Evolutionary conservation across 2,888 invertebrate genomes (phyloP).

Genomic region (Sarcophaga caerulescens): DNA sequence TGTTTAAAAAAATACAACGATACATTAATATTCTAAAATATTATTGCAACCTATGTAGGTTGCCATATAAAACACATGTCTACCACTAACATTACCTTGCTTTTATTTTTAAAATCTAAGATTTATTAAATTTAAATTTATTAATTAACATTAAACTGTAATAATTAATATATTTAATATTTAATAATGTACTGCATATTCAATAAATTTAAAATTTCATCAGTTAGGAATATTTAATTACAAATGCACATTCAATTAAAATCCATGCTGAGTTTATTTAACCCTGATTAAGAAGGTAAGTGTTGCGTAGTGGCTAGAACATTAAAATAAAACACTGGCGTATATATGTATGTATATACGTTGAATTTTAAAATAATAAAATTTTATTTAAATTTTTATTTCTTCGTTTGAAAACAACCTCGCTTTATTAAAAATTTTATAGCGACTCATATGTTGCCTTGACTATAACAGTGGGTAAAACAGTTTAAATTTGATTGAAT

Average conservation of each 20-base stretch:
- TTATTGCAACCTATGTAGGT: too few species aligned
- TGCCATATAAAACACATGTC: too few species aligned
- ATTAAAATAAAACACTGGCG: not conserved
- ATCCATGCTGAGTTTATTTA: not conserved
- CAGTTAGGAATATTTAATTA: not conserved
- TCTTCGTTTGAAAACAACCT: not conserved
- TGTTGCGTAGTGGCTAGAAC: slow-evolving; percentile 1
- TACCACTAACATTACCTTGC: too few species aligned
- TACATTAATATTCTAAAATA: too few species aligned
- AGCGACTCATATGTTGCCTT: not conserved
- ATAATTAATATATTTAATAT: too few species aligned
- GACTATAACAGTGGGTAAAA: not conserved
- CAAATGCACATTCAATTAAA: not conserved
- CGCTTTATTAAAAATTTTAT: slow-evolving; percentile 13
- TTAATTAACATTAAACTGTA: too few species aligned
- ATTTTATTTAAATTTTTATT: slow-evolving; percentile 26
- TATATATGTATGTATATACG: not conserved
- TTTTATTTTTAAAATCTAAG: too few species aligned
- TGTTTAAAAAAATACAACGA: too few species aligned
- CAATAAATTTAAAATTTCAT: too few species aligned
- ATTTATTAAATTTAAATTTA: too few species aligned
- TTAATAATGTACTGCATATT: too few species aligned
- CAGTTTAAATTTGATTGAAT: too few species aligned
- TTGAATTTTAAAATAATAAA: slow-evolving; percentile 18
- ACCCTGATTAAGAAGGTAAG: not conserved